These are phyloP conservation scores for Calameuta pallipes DNA, from an alignment of 2,888 invertebrate genomes.

Conservation along the genomic window DNA sequence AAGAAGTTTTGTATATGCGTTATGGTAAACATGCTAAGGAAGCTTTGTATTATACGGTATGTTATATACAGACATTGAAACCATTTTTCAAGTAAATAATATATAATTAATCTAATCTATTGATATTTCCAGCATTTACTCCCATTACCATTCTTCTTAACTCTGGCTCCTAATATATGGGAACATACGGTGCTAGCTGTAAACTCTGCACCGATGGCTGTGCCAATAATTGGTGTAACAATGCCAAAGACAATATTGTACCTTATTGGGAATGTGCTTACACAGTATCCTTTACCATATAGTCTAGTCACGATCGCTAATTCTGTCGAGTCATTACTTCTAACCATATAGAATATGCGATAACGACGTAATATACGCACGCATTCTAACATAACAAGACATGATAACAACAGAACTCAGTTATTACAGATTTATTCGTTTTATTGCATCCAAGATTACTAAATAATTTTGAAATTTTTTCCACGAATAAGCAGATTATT, in stretches of 20 bases:
- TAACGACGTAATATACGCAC: not conserved
- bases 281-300: slow-evolving; percentile 78
- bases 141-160: slow-evolving; percentile 89
- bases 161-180: slow-evolving; percentile 81
- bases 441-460: not conserved
- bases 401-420: no score
- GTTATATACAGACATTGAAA: slow-evolving; percentile 27
- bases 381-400: not conserved
- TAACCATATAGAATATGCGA: not conserved
- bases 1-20: slow-evolving; percentile 84
- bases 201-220: slow-evolving; percentile 70
- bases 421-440: not conserved
- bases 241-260: slow-evolving; percentile 83
- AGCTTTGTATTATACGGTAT: slow-evolving; percentile 85
- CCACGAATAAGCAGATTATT: not conserved
- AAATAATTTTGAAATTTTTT: not conserved
- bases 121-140: slow-evolving; percentile 79
- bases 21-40: slow-evolving; percentile 94
- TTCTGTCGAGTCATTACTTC: not conserved
- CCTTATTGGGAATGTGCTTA: slow-evolving; percentile 84
- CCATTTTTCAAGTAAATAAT: not conserved
- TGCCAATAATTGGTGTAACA: slow-evolving; percentile 72
- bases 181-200: slow-evolving; percentile 81
- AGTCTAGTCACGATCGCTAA: not conserved
- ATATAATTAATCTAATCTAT: slow-evolving; percentile 6